Evolutionary conservation across 2,888 invertebrate species (phyloP).

Genomic region (Pristionchus entomophagus): DNA sequence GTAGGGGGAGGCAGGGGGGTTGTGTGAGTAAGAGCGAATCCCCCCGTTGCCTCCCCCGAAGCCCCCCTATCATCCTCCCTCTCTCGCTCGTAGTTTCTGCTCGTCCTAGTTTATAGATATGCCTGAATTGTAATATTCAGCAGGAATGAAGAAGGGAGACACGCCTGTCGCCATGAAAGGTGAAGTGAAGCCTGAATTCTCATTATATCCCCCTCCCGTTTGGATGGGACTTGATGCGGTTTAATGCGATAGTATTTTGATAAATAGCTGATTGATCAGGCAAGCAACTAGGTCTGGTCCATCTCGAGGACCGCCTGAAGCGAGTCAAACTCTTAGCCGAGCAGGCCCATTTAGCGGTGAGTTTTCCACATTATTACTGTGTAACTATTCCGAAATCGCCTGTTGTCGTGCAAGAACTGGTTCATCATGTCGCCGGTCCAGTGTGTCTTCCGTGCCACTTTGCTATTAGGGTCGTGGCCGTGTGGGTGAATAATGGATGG

Average conservation of each 20-base stretch:
- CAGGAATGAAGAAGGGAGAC: neutral
- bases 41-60: neutral
- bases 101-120: neutral
- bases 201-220: too few species aligned
- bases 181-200: neutral
- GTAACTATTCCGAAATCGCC: neutral
- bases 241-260: neutral
- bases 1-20: neutral
- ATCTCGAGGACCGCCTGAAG: constrained; percentile 23
- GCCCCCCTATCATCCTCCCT: neutral
- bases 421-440: neutral
- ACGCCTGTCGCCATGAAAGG: neutral
- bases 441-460: neutral
- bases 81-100: neutral
- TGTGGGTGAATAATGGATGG: constrained; percentile 7
- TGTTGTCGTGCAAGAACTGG: neutral
- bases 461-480: neutral
- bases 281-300: neutral
- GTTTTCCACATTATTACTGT: neutral
- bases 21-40: neutral
- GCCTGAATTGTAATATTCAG: neutral
- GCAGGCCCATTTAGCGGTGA: neutral
- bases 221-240: too few species aligned
- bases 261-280: neutral
- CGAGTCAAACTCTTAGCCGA: constrained; percentile 8